Evolutionary conservation across 2,888 invertebrate genomes (phyloP).

Genomic region (Tipula vernalis): DNA sequence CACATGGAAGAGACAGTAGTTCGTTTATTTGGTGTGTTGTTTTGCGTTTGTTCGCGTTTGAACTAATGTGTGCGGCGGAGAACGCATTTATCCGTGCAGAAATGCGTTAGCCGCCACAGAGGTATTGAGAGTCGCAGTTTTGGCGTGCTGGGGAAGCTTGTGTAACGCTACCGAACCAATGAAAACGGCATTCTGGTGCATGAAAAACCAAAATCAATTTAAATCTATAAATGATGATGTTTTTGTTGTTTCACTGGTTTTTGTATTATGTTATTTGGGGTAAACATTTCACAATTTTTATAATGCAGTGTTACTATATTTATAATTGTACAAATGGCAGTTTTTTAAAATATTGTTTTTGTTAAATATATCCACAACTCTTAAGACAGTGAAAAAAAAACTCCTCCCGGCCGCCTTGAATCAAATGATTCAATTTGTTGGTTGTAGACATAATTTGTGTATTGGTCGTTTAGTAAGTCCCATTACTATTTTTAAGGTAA

Average conservation of each 20-base stretch:
- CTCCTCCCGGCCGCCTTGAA: no score
- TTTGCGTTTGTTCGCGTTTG: no score
- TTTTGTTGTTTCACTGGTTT: background rate
- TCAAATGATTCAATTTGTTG: no score
- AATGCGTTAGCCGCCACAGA: no score
- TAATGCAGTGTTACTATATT: background rate
- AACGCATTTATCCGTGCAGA: no score
- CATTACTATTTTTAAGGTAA: no score
- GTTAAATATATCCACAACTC: background rate
- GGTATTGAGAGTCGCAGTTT: slow-evolving; percentile 21
- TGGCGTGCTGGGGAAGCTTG: background rate
- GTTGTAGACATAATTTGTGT: no score
- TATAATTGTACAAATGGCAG: background rate
- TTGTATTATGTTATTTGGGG: background rate
- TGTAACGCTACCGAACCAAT: background rate
- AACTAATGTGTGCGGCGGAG: no score
- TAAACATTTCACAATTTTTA: background rate
- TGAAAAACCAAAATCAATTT: background rate
- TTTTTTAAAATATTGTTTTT: background rate
- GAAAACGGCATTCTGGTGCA: background rate
- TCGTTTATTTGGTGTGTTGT: no score
- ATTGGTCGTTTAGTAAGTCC: no score
- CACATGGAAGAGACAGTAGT: no score
- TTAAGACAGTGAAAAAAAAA: background rate
- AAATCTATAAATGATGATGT: background rate